These are phyloP conservation scores for Caenorhabditis inopinata DNA, from an alignment of 1,140 invertebrate genomes.

Conservation along the genomic window DNA sequence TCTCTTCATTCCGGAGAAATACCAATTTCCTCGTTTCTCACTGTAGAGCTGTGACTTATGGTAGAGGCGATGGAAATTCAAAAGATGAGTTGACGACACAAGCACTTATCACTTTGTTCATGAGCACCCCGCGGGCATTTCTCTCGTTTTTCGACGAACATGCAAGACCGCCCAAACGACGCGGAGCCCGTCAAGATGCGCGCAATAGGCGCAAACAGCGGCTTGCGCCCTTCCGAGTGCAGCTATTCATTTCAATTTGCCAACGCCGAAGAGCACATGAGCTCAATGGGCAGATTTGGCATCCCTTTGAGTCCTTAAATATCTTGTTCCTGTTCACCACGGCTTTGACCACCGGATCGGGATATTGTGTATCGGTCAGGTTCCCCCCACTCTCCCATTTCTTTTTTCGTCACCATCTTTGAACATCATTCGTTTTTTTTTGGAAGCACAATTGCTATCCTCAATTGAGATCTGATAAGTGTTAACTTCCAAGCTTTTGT, in stretches of 20 bases:
- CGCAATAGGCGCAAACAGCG: conserved; percentile 26
- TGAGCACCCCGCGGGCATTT: neutral
- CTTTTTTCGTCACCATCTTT: too few species aligned
- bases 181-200: conserved; percentile 28
- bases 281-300: conserved; percentile 20
- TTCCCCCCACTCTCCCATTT: too few species aligned
- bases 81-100: conserved; percentile 26
- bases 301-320: neutral
- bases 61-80: neutral
- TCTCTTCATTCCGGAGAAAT: neutral
- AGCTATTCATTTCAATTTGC: conserved; percentile 31
- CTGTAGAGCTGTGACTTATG: neutral
- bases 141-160: neutral
- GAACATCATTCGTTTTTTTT: too few species aligned
- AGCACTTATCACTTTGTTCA: conserved; percentile 23
- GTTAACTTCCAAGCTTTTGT: too few species aligned
- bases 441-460: too few species aligned
- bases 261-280: neutral
- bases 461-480: neutral
- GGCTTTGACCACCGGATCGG: neutral
- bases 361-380: too few species aligned
- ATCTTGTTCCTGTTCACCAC: neutral
- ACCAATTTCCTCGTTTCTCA: neutral
- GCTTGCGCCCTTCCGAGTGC: neutral
- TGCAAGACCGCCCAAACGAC: neutral